These are phyloP conservation scores for Strigamia maritima DNA, from an alignment of 2,888 invertebrate species.

Conservation along the genomic window DNA sequence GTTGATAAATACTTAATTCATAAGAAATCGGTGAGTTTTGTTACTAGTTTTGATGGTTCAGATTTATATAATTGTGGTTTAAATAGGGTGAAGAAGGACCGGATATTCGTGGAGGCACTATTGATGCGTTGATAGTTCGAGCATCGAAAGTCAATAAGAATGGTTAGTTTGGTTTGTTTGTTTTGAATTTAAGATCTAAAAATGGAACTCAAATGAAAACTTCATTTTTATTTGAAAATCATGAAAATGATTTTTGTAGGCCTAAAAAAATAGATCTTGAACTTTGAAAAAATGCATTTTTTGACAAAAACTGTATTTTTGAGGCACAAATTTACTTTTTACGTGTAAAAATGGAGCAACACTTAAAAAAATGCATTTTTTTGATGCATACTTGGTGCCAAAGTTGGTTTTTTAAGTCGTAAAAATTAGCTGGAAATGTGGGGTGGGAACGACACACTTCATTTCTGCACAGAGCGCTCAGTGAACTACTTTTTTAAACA, in stretches of 20 bases:
- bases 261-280: too few species aligned
- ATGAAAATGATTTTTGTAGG: not conserved
- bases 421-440: too few species aligned
- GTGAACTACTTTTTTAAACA: too few species aligned
- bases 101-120: conserved; percentile 86
- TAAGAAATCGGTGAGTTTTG: conserved; percentile 63
- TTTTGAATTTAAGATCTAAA: not conserved
- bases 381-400: too few species aligned
- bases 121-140: conserved; percentile 91
- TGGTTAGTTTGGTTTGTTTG: conserved; percentile 46
- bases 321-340: not conserved
- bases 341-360: too few species aligned
- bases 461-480: too few species aligned
- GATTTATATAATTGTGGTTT: not conserved
- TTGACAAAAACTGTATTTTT: not conserved
- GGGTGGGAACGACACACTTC: too few species aligned
- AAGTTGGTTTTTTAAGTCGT: too few species aligned
- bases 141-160: conserved; percentile 91
- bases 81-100: conserved; percentile 70
- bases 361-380: not conserved
- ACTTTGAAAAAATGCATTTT: not conserved
- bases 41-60: too few species aligned
- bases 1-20: conserved; percentile 73
- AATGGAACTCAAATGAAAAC: not conserved
- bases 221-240: not conserved